Base-by-base conservation (phyloP, 2,113 vertebrate genomes). In the Oceanodroma tethys region DNA sequence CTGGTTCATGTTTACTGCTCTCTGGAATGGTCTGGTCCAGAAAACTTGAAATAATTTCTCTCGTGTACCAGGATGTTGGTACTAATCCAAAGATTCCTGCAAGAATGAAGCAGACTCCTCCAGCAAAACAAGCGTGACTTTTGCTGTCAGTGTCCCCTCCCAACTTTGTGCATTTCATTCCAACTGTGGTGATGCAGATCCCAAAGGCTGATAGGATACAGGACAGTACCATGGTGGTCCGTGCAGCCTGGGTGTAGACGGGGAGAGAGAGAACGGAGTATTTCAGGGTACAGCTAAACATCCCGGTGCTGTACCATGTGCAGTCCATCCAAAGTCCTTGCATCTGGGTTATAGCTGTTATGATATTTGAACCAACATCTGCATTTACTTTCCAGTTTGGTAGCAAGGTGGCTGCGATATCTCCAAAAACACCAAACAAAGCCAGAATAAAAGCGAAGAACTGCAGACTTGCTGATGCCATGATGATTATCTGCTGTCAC, bases 241-340 rank as follows among this genome's bases (percentile, higher is more conserved):
- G 98, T 40, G 99, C 99, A 27, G 98, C 98, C 98, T 99, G 99
- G 97, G 99, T 98, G 66, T 99, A 99, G n/a, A 98, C 30, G 1
- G 99, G 99, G 45, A 99, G 99, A 2, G 99, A 98, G 56, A 99
- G 98, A 36, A 99, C 94, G 0, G 99, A 99, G 96, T 98, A 98
- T 96, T 99, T 99, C 21, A 99, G 97, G 9, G 98, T 98, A 75
- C 99, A 99, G 97, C 99, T 99, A 96, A 99, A 99, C 99, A 99
- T 99, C 90, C 99, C 99, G 0, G 99, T 99, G 98, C 99, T 99
- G 98, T 99, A 99, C 99, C 99, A 99, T 0, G 99, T 99, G 98
- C 99, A 99, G 98, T 99, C 99, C 99, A 99, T 99, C 99, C 99
- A 99, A 74, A 99, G 98, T 48, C 99, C 99, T 86, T 99, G 99